Base-by-base conservation (phyloP, 1,140 invertebrate genomes). In the Cyphomyrmex costatus region DNA sequence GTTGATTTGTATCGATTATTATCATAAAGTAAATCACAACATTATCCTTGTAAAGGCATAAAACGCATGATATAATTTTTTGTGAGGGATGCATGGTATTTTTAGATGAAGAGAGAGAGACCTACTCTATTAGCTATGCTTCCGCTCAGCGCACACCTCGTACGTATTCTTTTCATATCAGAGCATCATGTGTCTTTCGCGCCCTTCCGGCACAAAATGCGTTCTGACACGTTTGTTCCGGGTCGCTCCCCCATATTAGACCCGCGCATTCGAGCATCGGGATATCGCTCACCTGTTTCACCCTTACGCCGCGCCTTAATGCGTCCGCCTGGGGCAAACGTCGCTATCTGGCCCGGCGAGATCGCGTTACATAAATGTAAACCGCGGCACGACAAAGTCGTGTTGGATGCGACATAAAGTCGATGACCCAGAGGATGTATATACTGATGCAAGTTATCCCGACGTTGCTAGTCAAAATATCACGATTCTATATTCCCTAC, bases 171-270 rank as follows among this genome's bases (percentile, higher is more conserved):
- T 73, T 83, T 83, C 51, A 24, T 24, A 61, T 73, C 53, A 73
- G 24, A 79, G 42, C 77, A 14, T 63, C n/a, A 74, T 83, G 76
- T 88, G 82, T 88, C 82, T 84, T 87, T 56, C 61, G 74, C 63
- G 78, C 87, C 89, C 77, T 85, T 89, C 88, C 85, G 90, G 77
- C 83, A 27, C 36, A 14, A 24, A 66, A 27, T 68, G 80, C 87
- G 82, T 79, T 87, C 71, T 80, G 82, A 85, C 80, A 84, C 88
- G 86, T 90, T 90, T 89, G 80, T 92, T 91, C 87, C 86, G 87
- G 74, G 86, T 92, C 88, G 71, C 42, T 74, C 46, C 49, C 10
- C 24, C 49, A 51, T 33, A 51, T 30, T 33, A 61, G 49, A 63
- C 60, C 60, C 71, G 61, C 36, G 56, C 58, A 56, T 76, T 63